Evolutionary conservation across 2,113 vertebrate species (phyloP), one percentile per base, ranked within the genome.

Genomic region (Anoura caudifer): DNA sequence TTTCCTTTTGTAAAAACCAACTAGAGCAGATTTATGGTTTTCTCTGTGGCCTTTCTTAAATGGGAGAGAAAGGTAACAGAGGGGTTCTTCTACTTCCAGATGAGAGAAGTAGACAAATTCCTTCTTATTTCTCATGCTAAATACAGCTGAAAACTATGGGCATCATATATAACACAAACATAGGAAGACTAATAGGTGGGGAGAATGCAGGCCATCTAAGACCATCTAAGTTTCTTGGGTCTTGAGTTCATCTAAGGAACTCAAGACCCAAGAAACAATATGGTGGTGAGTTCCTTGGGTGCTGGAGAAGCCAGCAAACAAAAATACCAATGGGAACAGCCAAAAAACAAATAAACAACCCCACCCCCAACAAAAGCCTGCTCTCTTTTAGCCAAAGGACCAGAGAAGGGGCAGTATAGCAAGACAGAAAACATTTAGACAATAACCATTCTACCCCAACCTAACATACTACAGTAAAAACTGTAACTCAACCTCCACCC

Each of bases 1-100:
- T 90, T 80, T 56, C 17, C 24, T 77, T 94, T 96, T 75, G 4
- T 88, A 88, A 93, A 95, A 90, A 43, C 45, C 75, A 86, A 38
- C 80, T 85, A 91, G 41, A 92, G 50, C 19, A 91, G 61, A 83
- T 83, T 87, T 52, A 45, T n/a, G 19, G 16, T 86, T 87, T 54
- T 84, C 15, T 63, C 45, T 43, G 69, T 80, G 63, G 54, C 20
- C 28, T 93, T 95, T 82, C 33, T 90, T 69, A 47, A 76, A 41
- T 36, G 3, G 8, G 38, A 77, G 45, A 45, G 45, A 75, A 95
- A 87, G 33, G 2, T 77, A 92, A 87, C 59, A 69, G 83, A 96
- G 36, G 12, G 4, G 38, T 12, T 90, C 28, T 81, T 92, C 47
- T 88, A 52, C 41, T 84, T 95, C 47, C 22, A 82, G 22, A 91